Evolutionary conservation across 2,888 invertebrate species (phyloP).

Genomic region (Parascotia fuliginaria): DNA sequence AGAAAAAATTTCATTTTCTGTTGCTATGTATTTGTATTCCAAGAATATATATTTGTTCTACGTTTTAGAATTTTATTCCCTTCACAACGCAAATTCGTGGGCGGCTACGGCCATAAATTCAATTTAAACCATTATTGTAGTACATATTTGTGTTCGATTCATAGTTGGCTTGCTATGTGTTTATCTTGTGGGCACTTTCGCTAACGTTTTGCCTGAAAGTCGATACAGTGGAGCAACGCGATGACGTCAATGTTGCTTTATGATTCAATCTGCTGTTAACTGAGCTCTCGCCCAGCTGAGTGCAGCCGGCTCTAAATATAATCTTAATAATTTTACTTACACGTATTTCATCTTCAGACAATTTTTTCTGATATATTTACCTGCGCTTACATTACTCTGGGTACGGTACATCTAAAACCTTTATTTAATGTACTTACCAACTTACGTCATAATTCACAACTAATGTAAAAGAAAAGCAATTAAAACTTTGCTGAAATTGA

Average conservation of each 20-base stretch:
- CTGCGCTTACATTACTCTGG: too few species aligned
- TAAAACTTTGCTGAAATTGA: too few species aligned
- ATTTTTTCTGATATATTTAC: conserved; percentile 27
- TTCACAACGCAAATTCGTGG: conserved; percentile 23
- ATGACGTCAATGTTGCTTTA: conserved; percentile 82
- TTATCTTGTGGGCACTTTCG: conserved; percentile 57
- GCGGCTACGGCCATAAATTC: conserved; percentile 29
- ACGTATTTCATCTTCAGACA: conserved; percentile 48
- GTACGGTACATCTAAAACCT: too few species aligned
- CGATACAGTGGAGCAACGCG: conserved; percentile 59
- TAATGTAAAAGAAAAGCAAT: too few species aligned
- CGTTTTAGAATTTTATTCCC: conserved; percentile 30
- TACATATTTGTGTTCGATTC: conserved; percentile 40
- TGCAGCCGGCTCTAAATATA: conserved; percentile 80
- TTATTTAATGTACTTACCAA: too few species aligned
- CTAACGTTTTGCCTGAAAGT: conserved; percentile 57
- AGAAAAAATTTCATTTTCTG: neutral
- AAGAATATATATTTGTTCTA: conserved; percentile 10
- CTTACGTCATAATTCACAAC: too few species aligned
- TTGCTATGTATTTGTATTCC: conserved; percentile 11
- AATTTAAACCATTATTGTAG: conserved; percentile 38
- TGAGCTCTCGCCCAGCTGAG: conserved; percentile 75
- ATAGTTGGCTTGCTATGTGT: conserved; percentile 45
- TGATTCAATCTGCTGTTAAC: conserved; percentile 78
- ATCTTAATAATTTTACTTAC: conserved; percentile 68